Evolutionary conservation across 2,888 invertebrate species (phyloP).

Genomic region (Pterostichus madidus): DNA sequence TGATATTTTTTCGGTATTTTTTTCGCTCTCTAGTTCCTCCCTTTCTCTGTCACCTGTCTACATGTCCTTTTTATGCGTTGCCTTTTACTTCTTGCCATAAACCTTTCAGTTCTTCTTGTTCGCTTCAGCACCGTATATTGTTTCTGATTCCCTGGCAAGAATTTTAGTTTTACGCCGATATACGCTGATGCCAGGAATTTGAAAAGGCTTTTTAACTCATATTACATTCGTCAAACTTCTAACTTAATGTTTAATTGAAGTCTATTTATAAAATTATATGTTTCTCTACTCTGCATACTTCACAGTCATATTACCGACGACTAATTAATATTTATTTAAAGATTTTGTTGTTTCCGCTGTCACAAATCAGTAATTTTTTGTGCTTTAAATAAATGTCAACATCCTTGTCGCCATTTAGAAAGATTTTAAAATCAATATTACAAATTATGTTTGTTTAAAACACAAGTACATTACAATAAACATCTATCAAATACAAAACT

Average conservation of each 20-base stretch:
- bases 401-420: too few species aligned
- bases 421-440: too few species aligned
- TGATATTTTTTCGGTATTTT: constrained; percentile 59
- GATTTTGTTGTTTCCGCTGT: too few species aligned
- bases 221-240: neutral
- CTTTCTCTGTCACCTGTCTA: constrained; percentile 66
- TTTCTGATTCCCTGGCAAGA: constrained; percentile 48
- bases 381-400: too few species aligned
- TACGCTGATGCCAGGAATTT: constrained; percentile 31
- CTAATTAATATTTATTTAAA: too few species aligned
- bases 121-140: constrained; percentile 53
- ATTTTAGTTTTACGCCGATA: constrained; percentile 36
- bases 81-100: constrained; percentile 64
- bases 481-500: too few species aligned
- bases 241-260: neutral
- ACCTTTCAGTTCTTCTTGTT: constrained; percentile 63
- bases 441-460: too few species aligned
- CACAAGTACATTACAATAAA: too few species aligned
- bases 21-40: constrained; percentile 52
- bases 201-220: neutral
- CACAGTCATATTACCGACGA: too few species aligned
- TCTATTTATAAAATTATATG: too few species aligned
- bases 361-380: too few species aligned
- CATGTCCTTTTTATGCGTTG: constrained; percentile 64
- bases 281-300: too few species aligned